Evolutionary conservation across 2,797 vertebrate genomes (phyloP), one percentile per base, ranked within the genome.

Genomic region (Parauchenoglanis punctatus): DNA sequence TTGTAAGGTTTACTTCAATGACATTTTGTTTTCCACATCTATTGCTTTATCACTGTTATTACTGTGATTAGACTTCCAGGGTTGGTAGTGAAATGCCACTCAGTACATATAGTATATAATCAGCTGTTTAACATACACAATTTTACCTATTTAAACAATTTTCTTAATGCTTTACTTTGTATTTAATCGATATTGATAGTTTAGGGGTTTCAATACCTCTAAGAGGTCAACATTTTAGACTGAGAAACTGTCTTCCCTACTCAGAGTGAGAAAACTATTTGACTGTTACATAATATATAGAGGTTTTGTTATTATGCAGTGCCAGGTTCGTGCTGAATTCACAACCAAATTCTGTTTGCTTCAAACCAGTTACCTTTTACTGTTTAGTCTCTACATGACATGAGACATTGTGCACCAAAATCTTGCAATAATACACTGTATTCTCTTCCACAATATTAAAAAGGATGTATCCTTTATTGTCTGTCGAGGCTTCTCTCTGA

Each of bases 351-450:
- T 85, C 52, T 17, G 25, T 87, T 82, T 18, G 77, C 76, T 81
- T 87, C 31, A 88, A 86, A 77, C 63, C 49, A 76, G 31, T 84
- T 87, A 86, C 68, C 49, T 81, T 54, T 61, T 28, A 65, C 82
- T 81, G 18, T 86, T 7, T 52, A 59, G 70, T 81, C 78, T 88
- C 54, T 65, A 35, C 23, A 1, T n/a, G 40, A 86, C 65, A 86
- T 61, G 31, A 81, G 88, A 76, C 54, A 52, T 65, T 87, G 84
- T 90, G 86, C 87, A 90, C 85, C 83, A 72, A 85, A 85, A 83
- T 85, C 58, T 87, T 44, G 89, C 89, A 91, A 90, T 91, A 88
- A 87, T 87, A 56, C 86, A 73, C 81, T 90, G 83, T 87, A 84
- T 86, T 85, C 81, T 86, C 77, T 89, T 63, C 65, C 56, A 86